Conservation (phyloP, 1,140 invertebrate genomes). For the Vanessa tameamea region DNA sequence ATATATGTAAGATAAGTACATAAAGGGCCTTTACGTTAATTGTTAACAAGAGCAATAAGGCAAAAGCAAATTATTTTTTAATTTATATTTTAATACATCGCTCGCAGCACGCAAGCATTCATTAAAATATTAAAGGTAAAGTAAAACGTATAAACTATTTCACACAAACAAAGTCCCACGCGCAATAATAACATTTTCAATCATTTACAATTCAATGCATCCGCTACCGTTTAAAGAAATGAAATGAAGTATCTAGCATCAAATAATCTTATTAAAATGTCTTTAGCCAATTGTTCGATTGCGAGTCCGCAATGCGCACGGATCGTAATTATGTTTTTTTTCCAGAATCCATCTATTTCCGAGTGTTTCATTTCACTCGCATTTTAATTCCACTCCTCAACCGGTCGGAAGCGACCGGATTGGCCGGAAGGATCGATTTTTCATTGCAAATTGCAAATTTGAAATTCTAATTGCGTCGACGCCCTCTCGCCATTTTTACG, state of each 20-base stretch:
- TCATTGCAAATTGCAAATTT: conserved; percentile 59
- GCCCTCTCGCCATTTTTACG: conserved; percentile 43
- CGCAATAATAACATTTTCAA: neutral
- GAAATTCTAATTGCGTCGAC: conserved; percentile 58
- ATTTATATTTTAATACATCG: too few species aligned
- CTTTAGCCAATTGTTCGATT: neutral
- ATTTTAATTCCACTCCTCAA: conserved; percentile 58
- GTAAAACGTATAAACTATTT: too few species aligned
- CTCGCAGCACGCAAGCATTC: too few species aligned
- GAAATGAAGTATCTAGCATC: neutral
- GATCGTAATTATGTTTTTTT: conserved; percentile 39
- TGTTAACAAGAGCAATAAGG: too few species aligned
- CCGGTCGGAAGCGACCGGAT: conserved; percentile 52
- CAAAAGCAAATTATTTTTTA: too few species aligned
- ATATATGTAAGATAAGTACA: too few species aligned
- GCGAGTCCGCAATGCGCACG: conserved; percentile 2
- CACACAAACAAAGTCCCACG: too few species aligned
- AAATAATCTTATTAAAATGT: neutral
- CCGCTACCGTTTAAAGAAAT: neutral
- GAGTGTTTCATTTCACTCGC: conserved; percentile 42
- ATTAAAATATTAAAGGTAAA: too few species aligned
- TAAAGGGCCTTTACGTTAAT: too few species aligned
- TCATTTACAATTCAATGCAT: neutral
- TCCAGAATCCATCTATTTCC: conserved; percentile 41
- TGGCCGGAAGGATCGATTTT: conserved; percentile 70